These are phyloP conservation scores for Candoia aspera DNA, from an alignment of 2,113 vertebrate species.

Conservation along the genomic window DNA sequence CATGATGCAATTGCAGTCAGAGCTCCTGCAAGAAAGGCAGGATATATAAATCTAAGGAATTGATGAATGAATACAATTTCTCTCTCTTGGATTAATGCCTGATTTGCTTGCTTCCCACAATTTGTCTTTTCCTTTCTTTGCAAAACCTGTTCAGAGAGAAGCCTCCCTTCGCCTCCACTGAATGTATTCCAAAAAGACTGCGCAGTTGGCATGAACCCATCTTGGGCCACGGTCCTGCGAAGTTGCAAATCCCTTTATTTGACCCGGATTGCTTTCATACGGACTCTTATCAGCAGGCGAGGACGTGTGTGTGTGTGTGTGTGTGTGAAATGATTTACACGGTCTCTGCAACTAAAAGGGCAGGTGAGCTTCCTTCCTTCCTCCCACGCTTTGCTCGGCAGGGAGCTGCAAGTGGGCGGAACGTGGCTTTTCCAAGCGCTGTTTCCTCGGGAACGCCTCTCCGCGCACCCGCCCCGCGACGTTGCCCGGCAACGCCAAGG, in stretches of 20 bases:
- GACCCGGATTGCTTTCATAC: not conserved
- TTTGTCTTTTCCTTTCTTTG: not conserved
- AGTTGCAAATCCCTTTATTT: not conserved
- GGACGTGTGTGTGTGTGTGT: not conserved
- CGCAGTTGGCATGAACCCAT: not conserved
- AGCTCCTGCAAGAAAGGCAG: not conserved
- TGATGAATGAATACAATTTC: not conserved
- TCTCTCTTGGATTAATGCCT: not conserved
- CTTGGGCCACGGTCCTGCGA: not conserved
- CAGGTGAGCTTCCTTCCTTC: no score
- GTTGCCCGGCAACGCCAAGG: conserved; percentile 72
- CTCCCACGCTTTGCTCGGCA: not conserved
- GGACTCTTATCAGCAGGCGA: not conserved
- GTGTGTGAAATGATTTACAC: not conserved
- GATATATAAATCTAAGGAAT: not conserved
- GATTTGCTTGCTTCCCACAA: not conserved
- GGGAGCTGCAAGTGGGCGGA: conserved; percentile 8
- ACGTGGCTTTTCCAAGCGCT: not conserved
- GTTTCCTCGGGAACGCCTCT: conserved; percentile 15
- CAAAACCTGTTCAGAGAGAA: not conserved
- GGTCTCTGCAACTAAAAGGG: not conserved
- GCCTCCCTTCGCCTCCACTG: not conserved
- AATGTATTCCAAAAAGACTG: not conserved
- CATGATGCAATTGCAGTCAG: not conserved
- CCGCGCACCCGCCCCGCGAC: not conserved